Evolutionary conservation across 2,113 vertebrate species (phyloP), one percentile per base, ranked within the genome.

Genomic region (Oxyruncus cristatus): DNA sequence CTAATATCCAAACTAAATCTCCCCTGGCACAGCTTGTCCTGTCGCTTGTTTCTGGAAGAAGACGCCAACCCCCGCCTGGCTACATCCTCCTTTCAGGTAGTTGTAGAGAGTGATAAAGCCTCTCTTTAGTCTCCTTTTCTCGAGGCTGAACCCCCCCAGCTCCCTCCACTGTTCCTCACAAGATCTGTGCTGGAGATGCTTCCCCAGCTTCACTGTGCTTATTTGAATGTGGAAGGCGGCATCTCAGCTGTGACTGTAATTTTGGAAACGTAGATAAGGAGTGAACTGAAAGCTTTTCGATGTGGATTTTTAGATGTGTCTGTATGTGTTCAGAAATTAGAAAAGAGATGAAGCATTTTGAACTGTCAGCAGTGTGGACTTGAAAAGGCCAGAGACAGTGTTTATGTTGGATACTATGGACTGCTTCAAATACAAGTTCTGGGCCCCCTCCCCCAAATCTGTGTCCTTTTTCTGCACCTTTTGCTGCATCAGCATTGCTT

Each of bases 1-100:
- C n/a, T 70, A 32, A 55, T 41, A 16, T 8, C 24, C 17, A 27
- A 2, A 68, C 14, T 62, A 27, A 41, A 35, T 32, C 21, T 76
- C 20, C 14, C 11, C 14, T 62, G 55, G 13, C 0, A 0, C 30
- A 41, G 8, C 33, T 24, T 22, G 3, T 74, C 37, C 11, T 83
- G 2, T 28, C 3, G 0, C 28, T 41, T 44, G 13, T 35, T 46
- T 28, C 35, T 35, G 32, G 42, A 9, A 56, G 14, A 52, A 21
- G 55, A 44, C 4, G 8, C 66, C 0, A 1, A 37, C 19, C 2
- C 33, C 33, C 28, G 23, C 17, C 17, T 68, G 21, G 4, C 4
- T 52, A 6, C 49, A 32, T 0, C 12, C 23, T 61, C 46, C 46
- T 53, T 39, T 52, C 46, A 61, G 37, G 39, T 59, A 15, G 22